Conservation (phyloP, 2,797 vertebrate genomes). For the Lacerta agilis region DNA sequence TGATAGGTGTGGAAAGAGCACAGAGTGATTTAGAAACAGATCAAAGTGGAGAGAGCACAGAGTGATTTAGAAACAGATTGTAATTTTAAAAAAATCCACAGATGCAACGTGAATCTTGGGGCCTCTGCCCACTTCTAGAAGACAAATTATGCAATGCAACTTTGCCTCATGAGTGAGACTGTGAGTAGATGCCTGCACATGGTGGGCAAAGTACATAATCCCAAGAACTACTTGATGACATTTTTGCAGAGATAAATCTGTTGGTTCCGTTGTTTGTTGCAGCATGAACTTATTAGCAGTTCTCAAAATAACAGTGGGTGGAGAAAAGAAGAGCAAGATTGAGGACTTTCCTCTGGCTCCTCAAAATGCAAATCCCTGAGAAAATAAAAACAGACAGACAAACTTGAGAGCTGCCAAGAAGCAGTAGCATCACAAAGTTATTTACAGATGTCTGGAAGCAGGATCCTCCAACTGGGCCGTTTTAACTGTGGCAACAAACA, state of each 20-base stretch:
- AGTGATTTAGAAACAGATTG: too few relatives aligned
- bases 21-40: too few relatives aligned
- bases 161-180: not conserved
- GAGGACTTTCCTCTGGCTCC: not conserved
- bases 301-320: constrained; percentile 1
- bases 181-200: not conserved
- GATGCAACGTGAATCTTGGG: too few relatives aligned
- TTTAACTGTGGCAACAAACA: not conserved
- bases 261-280: not conserved
- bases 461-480: not conserved
- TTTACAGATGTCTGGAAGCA: constrained; percentile 12
- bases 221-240: not conserved
- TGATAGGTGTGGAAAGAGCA: too few relatives aligned
- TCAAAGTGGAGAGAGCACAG: too few relatives aligned
- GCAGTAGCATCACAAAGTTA: not conserved
- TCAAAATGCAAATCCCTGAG: not conserved
- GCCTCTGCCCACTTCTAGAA: too few relatives aligned
- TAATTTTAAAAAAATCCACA: too few relatives aligned
- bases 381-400: constrained; percentile 13
- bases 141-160: not conserved
- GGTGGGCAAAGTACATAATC: not conserved
- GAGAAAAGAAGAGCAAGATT: not conserved
- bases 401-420: constrained; percentile 4
- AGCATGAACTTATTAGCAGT: not conserved
- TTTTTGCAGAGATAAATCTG: not conserved